Conservation (phyloP, 2,797 vertebrate genomes). For the Iguana delicatissima region DNA sequence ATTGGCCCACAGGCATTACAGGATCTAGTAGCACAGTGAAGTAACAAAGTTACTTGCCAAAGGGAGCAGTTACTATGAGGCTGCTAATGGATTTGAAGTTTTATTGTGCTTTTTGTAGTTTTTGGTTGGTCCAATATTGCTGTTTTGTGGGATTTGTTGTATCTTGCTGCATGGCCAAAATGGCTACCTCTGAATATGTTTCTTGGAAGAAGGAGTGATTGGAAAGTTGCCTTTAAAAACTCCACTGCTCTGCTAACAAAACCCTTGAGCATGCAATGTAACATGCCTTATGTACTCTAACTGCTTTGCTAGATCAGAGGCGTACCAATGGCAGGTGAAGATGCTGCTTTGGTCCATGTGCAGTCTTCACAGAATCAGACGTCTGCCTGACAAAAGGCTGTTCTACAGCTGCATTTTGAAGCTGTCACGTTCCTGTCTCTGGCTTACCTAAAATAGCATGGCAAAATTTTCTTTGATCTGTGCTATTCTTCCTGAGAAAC, state of each 20-base stretch:
- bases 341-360: neutral
- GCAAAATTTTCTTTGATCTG: neutral
- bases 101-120: too few species aligned
- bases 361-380: neutral
- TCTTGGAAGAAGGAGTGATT: neutral
- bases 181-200: too few species aligned
- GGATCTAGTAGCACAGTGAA: too few species aligned
- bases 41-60: too few species aligned
- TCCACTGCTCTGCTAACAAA: neutral
- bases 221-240: neutral
- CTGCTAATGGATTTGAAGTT: too few species aligned
- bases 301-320: neutral
- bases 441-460: neutral
- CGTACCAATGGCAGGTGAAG: neutral
- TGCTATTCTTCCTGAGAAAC: neutral
- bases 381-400: neutral
- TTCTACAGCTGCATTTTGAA: neutral
- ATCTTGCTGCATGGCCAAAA: too few species aligned
- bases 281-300: neutral
- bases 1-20: too few species aligned
- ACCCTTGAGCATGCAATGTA: neutral
- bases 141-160: too few species aligned
- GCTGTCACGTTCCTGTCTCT: conserved; percentile 1
- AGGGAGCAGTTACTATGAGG: too few species aligned
- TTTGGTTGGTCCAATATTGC: too few species aligned